These are phyloP conservation scores for Erethizon dorsatum DNA, from an alignment of 2,797 vertebrate species.

Conservation along the genomic window DNA sequence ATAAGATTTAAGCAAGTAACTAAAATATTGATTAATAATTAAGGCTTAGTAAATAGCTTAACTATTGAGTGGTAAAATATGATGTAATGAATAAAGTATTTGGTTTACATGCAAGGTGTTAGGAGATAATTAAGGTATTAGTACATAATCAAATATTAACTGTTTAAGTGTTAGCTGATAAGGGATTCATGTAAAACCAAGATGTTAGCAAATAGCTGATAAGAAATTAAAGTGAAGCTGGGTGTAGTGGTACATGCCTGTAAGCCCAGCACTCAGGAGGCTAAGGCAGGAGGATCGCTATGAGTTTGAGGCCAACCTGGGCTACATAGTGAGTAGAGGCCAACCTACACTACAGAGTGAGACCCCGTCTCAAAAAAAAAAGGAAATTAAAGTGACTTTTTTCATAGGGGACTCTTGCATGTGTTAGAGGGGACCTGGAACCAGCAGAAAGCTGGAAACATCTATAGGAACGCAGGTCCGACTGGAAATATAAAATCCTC, in stretches of 20 bases:
- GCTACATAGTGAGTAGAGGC: not conserved
- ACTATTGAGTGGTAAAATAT: conserved; percentile 16
- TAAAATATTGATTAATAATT: conserved; percentile 69
- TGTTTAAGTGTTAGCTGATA: conserved; percentile 64
- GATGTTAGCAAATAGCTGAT: conserved; percentile 60
- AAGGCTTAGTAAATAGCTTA: conserved; percentile 53
- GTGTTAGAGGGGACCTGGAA: not conserved
- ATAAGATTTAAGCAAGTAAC: conserved; percentile 22
- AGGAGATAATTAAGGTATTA: conserved; percentile 66
- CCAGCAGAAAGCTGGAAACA: not conserved
- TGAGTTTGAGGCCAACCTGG: not conserved
- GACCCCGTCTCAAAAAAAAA: not conserved
- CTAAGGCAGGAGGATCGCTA: not conserved
- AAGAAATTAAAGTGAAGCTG: conserved; percentile 38
- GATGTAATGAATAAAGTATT: conserved; percentile 50
- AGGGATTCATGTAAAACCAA: conserved; percentile 69
- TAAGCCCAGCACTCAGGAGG: not conserved
- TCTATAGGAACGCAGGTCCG: conserved; percentile 15
- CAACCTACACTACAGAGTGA: not conserved
- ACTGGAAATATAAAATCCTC: not conserved
- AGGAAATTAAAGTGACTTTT: conserved; percentile 50
- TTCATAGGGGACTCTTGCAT: not conserved
- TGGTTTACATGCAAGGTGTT: conserved; percentile 56
- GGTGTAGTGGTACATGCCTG: not conserved
- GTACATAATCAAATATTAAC: conserved; percentile 63